These are phyloP conservation scores for Brachionus rubens DNA, from an alignment of 1,140 invertebrate genomes.

Conservation along the genomic window DNA sequence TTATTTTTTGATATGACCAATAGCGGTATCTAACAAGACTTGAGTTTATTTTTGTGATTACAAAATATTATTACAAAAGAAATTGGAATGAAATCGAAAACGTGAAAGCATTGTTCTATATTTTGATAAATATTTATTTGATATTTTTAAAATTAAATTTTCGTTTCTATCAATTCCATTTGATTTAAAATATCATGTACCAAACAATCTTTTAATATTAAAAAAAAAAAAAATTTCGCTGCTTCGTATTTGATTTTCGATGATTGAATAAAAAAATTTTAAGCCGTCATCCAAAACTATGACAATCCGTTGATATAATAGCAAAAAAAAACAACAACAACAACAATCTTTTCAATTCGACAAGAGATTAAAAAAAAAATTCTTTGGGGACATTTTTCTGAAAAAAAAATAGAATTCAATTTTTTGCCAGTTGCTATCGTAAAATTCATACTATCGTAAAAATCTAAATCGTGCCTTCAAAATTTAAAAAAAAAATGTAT, in stretches of 20 bases:
- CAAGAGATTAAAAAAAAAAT: not conserved
- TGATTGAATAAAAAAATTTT: no score
- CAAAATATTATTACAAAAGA: not conserved
- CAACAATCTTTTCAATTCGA: not conserved
- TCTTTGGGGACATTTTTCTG: not conserved
- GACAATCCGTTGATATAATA: no score
- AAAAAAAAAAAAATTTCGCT: not conserved
- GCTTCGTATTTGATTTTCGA: not conserved
- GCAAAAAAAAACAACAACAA: not conserved
- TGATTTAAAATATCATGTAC: slow-evolving; percentile 21
- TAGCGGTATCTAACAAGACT: no score
- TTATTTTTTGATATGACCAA: no score
- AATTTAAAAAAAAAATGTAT: no score
- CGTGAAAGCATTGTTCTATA: not conserved
- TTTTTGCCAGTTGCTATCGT: not conserved
- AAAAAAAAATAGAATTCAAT: not conserved
- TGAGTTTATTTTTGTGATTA: not conserved
- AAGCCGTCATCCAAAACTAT: no score
- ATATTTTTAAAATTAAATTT: slow-evolving; percentile 2
- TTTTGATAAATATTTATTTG: slow-evolving; percentile 26
- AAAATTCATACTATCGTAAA: no score
- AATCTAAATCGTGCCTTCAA: no score
- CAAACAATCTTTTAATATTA: not conserved
- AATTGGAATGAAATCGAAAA: slow-evolving; percentile 23
- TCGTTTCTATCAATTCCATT: no score